Evolutionary conservation across 1,140 invertebrate genomes (phyloP).

Genomic region (Halesus radiatus): DNA sequence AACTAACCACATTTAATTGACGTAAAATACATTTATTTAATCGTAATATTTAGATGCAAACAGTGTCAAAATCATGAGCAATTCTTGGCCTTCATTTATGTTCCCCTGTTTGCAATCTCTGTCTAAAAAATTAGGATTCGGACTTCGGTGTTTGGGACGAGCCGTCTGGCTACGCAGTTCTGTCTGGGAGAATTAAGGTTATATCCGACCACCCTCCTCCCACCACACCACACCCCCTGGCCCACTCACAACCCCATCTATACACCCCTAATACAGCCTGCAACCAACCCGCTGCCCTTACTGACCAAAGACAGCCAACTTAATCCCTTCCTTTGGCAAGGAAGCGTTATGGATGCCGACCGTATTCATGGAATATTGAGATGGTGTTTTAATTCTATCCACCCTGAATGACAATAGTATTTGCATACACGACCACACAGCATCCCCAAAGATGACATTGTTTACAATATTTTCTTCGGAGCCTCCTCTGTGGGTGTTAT

Average conservation of each 20-base stretch:
- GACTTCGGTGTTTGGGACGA: conserved; percentile 20
- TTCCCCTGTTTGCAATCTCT: neutral
- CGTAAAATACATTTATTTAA: neutral
- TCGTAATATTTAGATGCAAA: neutral
- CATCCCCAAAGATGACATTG: too few species aligned
- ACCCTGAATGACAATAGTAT: neutral
- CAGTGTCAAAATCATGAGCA: neutral
- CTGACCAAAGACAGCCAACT: conserved; percentile 22
- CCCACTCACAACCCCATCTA: neutral
- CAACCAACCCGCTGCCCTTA: neutral
- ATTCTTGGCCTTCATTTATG: neutral
- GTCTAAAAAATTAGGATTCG: conserved; percentile 8
- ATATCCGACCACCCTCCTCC: neutral
- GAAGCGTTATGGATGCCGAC: neutral
- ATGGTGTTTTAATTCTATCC: neutral
- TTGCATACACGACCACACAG: too few species aligned
- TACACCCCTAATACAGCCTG: neutral
- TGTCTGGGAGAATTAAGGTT: conserved; percentile 20
- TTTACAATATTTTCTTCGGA: too few species aligned
- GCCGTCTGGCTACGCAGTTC: conserved; percentile 6
- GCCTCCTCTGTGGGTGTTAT: too few species aligned
- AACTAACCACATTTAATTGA: neutral
- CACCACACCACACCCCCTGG: neutral
- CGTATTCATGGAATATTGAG: neutral
- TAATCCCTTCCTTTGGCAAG: conserved; percentile 5